Evolutionary conservation across 2,113 vertebrate species (phyloP).

Genomic region (Capreolus pygargus): DNA sequence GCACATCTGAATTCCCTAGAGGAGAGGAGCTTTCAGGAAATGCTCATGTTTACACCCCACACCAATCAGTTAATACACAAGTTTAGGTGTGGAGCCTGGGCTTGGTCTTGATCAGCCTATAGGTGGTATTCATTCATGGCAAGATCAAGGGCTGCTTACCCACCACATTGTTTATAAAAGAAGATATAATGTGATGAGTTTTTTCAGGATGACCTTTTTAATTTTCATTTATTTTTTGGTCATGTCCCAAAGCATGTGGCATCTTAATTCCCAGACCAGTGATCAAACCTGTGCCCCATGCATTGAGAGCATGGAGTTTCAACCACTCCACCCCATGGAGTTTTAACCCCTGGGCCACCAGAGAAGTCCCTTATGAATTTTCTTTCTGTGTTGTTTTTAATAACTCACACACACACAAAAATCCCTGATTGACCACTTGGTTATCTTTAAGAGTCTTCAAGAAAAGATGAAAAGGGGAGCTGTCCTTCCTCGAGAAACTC

Average conservation of each 20-base stretch:
- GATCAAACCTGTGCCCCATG: background rate
- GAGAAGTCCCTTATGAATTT: background rate
- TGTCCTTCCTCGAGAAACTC: background rate
- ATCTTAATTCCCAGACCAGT: background rate
- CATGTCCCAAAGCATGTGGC: background rate
- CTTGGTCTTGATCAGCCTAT: background rate
- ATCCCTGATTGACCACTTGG: background rate
- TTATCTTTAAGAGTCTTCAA: background rate
- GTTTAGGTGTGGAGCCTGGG: background rate
- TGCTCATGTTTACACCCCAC: too few species aligned
- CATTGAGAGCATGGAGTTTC: background rate
- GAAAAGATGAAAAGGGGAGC: background rate
- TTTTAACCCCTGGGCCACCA: background rate
- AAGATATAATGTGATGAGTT: background rate
- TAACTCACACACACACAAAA: background rate
- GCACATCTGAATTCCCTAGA: background rate
- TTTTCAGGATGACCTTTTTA: background rate
- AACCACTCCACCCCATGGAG: background rate
- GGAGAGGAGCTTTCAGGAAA: background rate
- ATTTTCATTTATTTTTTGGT: background rate
- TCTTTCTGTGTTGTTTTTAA: background rate
- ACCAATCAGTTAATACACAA: background rate
- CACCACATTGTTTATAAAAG: background rate
- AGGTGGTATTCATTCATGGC: background rate
- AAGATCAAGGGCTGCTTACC: background rate